These are phyloP conservation scores for Rhinoptilus africanus DNA, from an alignment of 2,113 vertebrate genomes.

Conservation along the genomic window DNA sequence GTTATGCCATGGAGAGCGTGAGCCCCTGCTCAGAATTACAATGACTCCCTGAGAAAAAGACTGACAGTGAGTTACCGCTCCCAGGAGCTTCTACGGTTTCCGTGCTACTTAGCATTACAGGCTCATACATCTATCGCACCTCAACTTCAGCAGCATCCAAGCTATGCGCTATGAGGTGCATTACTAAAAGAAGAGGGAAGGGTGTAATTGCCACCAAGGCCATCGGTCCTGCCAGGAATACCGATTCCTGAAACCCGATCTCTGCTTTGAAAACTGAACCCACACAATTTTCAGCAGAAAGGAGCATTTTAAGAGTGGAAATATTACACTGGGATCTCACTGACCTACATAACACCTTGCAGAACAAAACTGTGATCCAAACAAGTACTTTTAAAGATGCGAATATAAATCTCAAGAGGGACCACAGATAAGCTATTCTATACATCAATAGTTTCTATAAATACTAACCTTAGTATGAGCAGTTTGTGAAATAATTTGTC, in stretches of 20 bases:
- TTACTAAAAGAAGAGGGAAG: background rate
- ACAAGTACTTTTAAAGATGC: background rate
- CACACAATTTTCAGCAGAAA: background rate
- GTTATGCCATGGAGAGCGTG: background rate
- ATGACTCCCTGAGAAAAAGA: background rate
- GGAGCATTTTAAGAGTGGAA: background rate
- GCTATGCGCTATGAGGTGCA: background rate
- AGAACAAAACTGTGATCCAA: background rate
- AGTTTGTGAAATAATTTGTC: background rate
- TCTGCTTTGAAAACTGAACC: background rate
- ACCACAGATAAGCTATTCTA: background rate
- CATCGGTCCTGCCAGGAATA: background rate
- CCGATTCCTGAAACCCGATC: fast-evolving
- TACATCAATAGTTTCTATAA: background rate
- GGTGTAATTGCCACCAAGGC: background rate
- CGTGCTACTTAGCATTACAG: background rate
- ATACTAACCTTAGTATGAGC: background rate
- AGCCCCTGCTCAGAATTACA: background rate
- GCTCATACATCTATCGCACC: background rate
- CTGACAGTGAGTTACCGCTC: background rate
- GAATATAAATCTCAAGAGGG: background rate
- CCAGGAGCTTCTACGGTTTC: background rate
- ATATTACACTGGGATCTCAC: background rate
- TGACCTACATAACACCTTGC: background rate
- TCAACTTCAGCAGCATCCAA: background rate